phyloP scores from a whole-genome alignment of 2,888 invertebrate genomes.

The Drosophila emarginata region DNA sequence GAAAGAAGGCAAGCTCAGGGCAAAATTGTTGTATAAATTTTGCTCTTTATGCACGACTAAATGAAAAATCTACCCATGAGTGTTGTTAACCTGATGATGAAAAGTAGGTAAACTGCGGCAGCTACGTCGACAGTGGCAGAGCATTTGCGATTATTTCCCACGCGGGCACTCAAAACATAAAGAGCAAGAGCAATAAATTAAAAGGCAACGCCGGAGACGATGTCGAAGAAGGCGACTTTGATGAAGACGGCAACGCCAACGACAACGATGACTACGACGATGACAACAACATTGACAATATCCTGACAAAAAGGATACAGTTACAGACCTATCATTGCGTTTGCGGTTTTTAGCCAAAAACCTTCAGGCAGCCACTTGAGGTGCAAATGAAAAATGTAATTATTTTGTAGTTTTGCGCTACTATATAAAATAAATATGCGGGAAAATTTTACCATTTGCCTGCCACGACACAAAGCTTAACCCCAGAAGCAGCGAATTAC shows the following conservation, averaged over 20 bases:
- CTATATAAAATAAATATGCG: conserved; percentile 65
- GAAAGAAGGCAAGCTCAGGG: conserved; percentile 9
- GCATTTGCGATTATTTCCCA: conserved; percentile 78
- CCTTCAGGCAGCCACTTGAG: conserved; percentile 66
- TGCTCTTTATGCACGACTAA: conserved; percentile 61
- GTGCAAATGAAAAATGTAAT: conserved; percentile 79
- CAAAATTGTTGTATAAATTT: conserved; percentile 67
- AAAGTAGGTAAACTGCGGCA: conserved; percentile 66
- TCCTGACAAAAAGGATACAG: conserved; percentile 22
- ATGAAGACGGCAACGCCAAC: conserved; percentile 34
- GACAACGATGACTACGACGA: conserved; percentile 33
- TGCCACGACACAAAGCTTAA: not conserved
- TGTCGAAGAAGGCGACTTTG: conserved; percentile 40
- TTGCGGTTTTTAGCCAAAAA: not conserved
- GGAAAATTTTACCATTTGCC: conserved; percentile 56
- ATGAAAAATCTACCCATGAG: conserved; percentile 77
- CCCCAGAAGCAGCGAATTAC: conserved; percentile 26
- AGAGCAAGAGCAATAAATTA: conserved; percentile 74
- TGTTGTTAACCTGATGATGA: conserved; percentile 78
- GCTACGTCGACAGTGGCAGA: conserved; percentile 25
- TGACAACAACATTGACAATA: conserved; percentile 28
- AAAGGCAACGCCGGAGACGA: conserved; percentile 63
- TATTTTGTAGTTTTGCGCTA: conserved; percentile 74
- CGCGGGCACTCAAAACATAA: conserved; percentile 78
- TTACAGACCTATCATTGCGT: conserved; percentile 21